Base-by-base conservation (phyloP, 53 echinoderm and acorn worm genomes). In the Echinometra lucunter region DNA sequence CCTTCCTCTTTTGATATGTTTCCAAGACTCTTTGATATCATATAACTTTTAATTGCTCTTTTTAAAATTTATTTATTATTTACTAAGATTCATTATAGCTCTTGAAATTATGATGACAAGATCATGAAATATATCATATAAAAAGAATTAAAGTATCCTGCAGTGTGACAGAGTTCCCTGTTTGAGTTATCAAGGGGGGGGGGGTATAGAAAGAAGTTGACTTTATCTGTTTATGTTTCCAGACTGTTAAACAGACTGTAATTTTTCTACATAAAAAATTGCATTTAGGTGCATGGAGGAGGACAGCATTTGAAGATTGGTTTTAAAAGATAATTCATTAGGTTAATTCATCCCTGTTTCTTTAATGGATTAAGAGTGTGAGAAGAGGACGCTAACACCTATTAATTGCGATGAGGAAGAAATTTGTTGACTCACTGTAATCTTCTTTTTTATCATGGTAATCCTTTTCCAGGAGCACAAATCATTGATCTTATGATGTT, bases 401-500 rank as follows among this genome's bases (percentile, higher is more conserved):
- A 21, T 21, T 2, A 0, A 21, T 60, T 63, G 21, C 7, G 60
- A 63, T 63, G 63, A n/a, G n/a, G n/a, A 63, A 27, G 23, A 63
- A 6, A 63, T 63, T 23, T 21, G 4, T 60, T 60, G 6, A 63
- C 5, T 63, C 23, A 63, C 27, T n/a, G n/a, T n/a, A n/a, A 21
- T 21, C 63, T 63, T 6, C 25, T 23, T 63, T 63, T 21, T 60
- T n/a, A n/a, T 19, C 60, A 25, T 63, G 6, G 3, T 63, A 63
- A 23, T n/a, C 28, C 40, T 66, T 69, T 67, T 94, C 11, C 58
- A 98, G 97, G 98, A 58, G 98, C 99, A 38, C 99, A 99, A 91
- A 99, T 99, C 42, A 99, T 99, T 38, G 99, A 99, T 87, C 94
- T 98, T 56, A 99, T 99, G 99, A 99, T 99, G 99, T 75, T 99